phyloP scores from a whole-genome alignment of 2,888 invertebrate species.

The Erannis defoliaria region DNA sequence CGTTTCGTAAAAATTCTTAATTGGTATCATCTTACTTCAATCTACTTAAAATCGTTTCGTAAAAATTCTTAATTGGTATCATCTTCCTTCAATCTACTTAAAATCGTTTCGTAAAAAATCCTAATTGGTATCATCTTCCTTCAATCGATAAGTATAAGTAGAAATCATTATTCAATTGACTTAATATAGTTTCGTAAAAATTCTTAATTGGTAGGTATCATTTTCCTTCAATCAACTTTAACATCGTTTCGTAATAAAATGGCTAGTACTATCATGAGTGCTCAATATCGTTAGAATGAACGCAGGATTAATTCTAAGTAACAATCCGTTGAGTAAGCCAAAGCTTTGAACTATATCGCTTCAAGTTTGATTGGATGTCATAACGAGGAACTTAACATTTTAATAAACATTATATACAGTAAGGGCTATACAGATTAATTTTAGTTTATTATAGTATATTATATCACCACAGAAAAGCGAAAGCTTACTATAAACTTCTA shows the following conservation, averaged over 20 bases:
- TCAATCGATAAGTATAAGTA: no score
- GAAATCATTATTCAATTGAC: no score
- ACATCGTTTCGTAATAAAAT: neutral
- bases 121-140: no score
- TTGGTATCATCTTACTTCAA: no score
- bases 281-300: slow-evolving; percentile 44
- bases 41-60: no score
- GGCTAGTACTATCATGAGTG: slow-evolving; percentile 2
- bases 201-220: neutral
- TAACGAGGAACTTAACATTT: slow-evolving; percentile 39
- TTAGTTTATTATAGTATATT: no score
- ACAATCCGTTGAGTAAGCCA: slow-evolving; percentile 40
- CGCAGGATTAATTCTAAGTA: slow-evolving; percentile 39
- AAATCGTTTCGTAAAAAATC: slow-evolving; percentile 3
- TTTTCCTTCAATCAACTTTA: slow-evolving; percentile 5
- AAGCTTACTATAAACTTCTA: no score
- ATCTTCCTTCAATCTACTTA: no score
- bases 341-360: slow-evolving; percentile 49
- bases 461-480: no score
- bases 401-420: neutral
- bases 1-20: no score
- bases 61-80: no score
- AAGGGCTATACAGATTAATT: neutral
- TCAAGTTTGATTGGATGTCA: slow-evolving; percentile 56
- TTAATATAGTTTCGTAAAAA: no score